Conservation (phyloP, 1,140 invertebrate species). For the Pantala flavescens region DNA sequence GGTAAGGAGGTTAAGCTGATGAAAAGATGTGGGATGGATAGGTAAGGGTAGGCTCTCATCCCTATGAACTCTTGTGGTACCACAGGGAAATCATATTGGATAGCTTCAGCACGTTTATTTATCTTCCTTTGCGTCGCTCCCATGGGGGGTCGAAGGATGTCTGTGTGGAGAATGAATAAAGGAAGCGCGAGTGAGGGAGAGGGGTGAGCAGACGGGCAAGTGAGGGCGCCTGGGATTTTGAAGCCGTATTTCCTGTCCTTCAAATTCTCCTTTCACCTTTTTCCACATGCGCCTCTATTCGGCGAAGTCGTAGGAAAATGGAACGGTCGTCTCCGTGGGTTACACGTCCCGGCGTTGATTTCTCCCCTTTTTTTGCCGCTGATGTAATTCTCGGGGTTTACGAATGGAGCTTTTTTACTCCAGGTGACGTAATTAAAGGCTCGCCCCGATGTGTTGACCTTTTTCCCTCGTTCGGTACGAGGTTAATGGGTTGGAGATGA, state of each 20-base stretch:
- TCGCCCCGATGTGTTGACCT: too few relatives aligned
- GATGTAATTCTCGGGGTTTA: too few relatives aligned
- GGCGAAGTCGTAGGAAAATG: too few relatives aligned
- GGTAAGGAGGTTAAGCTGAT: neutral
- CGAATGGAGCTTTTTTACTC: too few relatives aligned
- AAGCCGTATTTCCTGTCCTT: neutral
- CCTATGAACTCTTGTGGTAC: neutral
- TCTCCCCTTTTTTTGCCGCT: too few relatives aligned
- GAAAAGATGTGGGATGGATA: neutral
- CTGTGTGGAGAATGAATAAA: neutral
- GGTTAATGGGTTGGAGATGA: too few relatives aligned
- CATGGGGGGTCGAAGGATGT: neutral
- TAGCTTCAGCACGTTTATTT: conserved; percentile 2
- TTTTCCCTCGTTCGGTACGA: too few relatives aligned
- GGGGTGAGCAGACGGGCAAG: neutral
- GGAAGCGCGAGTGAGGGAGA: neutral
- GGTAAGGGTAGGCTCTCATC: neutral
- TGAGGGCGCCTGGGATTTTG: neutral
- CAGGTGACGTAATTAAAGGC: too few relatives aligned
- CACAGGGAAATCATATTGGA: conserved; percentile 5
- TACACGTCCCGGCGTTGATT: too few relatives aligned
- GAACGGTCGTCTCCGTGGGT: too few relatives aligned
- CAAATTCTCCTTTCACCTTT: neutral
- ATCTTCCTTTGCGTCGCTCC: neutral
- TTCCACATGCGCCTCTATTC: too few relatives aligned